Base-by-base conservation (phyloP, 2,888 invertebrate genomes). In the Dryobotodes eremita region DNA sequence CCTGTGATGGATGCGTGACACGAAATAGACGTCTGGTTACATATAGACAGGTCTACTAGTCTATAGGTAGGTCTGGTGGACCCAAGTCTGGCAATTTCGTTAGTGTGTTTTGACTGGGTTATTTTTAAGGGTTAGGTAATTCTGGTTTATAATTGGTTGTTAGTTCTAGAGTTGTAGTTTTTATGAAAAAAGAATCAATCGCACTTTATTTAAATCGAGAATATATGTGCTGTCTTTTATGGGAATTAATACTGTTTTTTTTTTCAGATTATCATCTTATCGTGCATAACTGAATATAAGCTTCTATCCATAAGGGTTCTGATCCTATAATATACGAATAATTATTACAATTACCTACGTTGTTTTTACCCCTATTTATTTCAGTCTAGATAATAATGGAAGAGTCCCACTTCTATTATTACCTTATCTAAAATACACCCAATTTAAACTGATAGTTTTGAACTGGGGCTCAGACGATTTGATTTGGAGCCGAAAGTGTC, bases 1-100 rank as follows among this genome's bases (percentile, higher is more conserved):
- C 91, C 87, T 73, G 66, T 77, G 79, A 88, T 92, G 91, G 86
- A 87, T 82, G 83, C 84, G 88, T 86, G 82, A 75, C 84, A 76
- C 71, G 78, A 83, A 50, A 75, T 59, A 64, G 85, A 72, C 68
- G 55, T 61, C 64, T 71, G 66, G 66, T 61, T 59, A 77, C 64
- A 46, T 71, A 71, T 74, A 82, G 53, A 59, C 59, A 68, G 68
- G 79, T 83, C 61, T 71, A 53, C 20, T 36, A 50, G 23, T 57
- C 20, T 74, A 59, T 80, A 78, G 78, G 70, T 86, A 71, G 65
- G 73, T 79, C 26, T 68, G 20, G 6, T n/a, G 42, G 62, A 42
- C 42, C 64, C 57, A 26, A 36, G 88, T 86, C 86, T 81, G 82
- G 79, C 71, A 79, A 84, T 75, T 84, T 82, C 64, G 74, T 86